phyloP scores from a whole-genome alignment of 64 coral and sea anemone genomes.

The Acropora tenuis region DNA sequence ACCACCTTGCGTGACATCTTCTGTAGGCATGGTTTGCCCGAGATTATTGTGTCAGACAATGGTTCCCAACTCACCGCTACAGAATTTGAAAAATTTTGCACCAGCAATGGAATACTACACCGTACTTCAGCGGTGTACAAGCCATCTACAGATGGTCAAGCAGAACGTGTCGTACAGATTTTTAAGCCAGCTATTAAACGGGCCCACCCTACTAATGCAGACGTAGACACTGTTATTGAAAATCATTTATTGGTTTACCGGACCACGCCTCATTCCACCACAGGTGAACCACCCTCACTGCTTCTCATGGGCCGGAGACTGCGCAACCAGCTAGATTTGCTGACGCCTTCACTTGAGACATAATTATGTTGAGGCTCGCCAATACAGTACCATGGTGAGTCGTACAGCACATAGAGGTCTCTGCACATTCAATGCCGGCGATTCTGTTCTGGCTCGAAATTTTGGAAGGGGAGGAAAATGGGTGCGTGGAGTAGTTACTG shows the following conservation, averaged over 20 bases:
- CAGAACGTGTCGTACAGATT: too few species aligned
- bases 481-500: constrained; percentile 44
- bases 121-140: too few species aligned
- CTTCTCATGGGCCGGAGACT: too few species aligned
- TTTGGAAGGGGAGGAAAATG: constrained; percentile 44
- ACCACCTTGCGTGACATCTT: too few species aligned
- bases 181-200: not conserved
- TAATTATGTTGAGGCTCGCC: constrained; percentile 26
- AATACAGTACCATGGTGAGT: constrained; percentile 23
- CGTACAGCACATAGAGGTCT: constrained; percentile 21
- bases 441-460: constrained; percentile 35
- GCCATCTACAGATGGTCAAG: too few species aligned
- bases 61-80: too few species aligned
- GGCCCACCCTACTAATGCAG: constrained; percentile 23
- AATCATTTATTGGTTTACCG: constrained; percentile 47
- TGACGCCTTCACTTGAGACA: constrained; percentile 38
- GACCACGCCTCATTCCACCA: constrained; percentile 50
- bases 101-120: too few species aligned
- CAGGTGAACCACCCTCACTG: constrained; percentile 15
- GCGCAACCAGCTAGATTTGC: constrained; percentile 15
- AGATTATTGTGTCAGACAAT: too few species aligned
- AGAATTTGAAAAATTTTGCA: too few species aligned
- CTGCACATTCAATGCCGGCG: constrained; percentile 11
- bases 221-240: constrained; percentile 50
- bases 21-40: too few species aligned